Base-by-base conservation (phyloP, 2,888 invertebrate species). In the Cynaeus angustus region DNA sequence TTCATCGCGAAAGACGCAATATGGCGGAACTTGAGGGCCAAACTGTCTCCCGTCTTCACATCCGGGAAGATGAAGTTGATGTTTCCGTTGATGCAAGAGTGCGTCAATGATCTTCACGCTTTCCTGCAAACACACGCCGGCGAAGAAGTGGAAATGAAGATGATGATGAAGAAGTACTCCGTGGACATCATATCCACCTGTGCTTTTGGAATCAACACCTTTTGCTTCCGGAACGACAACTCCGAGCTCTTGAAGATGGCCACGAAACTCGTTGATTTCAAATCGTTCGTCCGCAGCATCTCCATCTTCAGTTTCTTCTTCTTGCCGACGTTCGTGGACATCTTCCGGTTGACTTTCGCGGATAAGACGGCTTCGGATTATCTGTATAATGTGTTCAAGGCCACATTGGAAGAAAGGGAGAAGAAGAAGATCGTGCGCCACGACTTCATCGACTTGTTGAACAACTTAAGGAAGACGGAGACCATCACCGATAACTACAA, bases 31-130 rank as follows among this genome's bases (percentile, higher is more conserved):
- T 76, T 88, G n/a, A 82, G 89, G 14, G 77, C 83, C 0, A 87
- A 87, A 70, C 79, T 89, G 14, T 85, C 87, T 0, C 88, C 88
- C 0, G 86, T 86, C 0, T 86, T 89, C 74, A 86, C 88, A 0
- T 84, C 86, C 0, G 87, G 87, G n/a, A 89, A 88, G 77, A 81
- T 89, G 68, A 88, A 85, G 74, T 81, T 80, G 62, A 87, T 88
- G 87, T 83, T 86, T 13, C 83, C 84, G 0, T 79, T 87, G 28
- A 85, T 88, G 78, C 74, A 81, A 38, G 83, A 85, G 48, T 85
- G 84, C 26, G 82, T 83, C 0, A 5, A 28, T 21, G 46, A 65
- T 38, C 9, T 65, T 9, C 28, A 50, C 8, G 7, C 10, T 6
- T 43, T 41, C 52, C 48, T 82, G 0, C 30, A 53, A 3, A 45